These are phyloP conservation scores for Prolemur simus DNA, from an alignment of 2,113 vertebrate species.

Conservation along the genomic window DNA sequence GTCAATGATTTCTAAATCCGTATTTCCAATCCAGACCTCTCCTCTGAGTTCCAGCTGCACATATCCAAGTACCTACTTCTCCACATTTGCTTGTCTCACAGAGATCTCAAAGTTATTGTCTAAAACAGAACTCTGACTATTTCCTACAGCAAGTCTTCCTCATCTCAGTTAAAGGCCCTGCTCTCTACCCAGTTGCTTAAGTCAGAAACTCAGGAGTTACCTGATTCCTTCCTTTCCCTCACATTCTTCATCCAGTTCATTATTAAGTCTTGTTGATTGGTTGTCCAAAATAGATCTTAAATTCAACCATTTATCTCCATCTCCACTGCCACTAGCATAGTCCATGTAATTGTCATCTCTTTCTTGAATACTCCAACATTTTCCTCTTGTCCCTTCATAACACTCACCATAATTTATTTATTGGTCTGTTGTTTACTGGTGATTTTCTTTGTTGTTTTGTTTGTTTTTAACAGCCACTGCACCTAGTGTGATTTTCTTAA, in stretches of 20 bases:
- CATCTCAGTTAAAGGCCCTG: conserved; percentile 2
- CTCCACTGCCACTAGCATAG: not conserved
- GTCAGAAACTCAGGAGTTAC: not conserved
- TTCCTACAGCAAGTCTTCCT: not conserved
- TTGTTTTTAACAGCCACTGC: not conserved
- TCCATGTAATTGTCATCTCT: not conserved
- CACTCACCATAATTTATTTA: not conserved
- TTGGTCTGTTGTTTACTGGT: not conserved
- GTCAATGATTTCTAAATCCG: not conserved
- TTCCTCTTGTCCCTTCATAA: not conserved
- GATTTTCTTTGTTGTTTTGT: not conserved
- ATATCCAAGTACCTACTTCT: not conserved
- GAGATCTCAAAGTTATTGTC: conserved; percentile 10
- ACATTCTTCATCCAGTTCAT: conserved; percentile 3
- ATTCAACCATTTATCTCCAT: not conserved
- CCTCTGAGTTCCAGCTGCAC: not conserved
- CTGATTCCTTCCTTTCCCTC: not conserved
- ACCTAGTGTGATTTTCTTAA: not conserved
- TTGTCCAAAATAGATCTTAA: not conserved
- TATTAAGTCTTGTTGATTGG: conserved; percentile 16
- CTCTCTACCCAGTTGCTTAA: not conserved
- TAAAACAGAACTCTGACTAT: conserved; percentile 12
- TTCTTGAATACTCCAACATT: conserved; percentile 20
- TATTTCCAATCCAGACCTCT: not conserved
- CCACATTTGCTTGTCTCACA: not conserved